Evolutionary conservation across 2,888 invertebrate genomes (phyloP).

Genomic region (Choristoneura rosaceana): DNA sequence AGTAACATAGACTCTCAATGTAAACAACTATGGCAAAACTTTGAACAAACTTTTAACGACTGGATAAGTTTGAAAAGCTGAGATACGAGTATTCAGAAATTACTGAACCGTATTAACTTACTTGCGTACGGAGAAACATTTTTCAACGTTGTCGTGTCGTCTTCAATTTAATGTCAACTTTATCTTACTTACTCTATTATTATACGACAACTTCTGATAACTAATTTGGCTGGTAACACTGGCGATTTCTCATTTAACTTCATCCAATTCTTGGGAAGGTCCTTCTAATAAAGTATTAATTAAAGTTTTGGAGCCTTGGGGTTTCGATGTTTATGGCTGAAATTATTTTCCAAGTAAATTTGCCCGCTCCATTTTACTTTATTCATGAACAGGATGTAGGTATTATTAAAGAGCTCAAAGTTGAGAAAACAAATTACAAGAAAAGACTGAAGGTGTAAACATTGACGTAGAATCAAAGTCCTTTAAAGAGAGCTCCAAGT

Average conservation of each 20-base stretch:
- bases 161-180: conserved; percentile 7
- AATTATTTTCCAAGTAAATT: conserved; percentile 11
- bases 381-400: conserved; percentile 31
- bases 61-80: conserved; percentile 16
- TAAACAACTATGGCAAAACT: conserved; percentile 56
- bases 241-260: conserved; percentile 9
- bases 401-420: conserved; percentile 34
- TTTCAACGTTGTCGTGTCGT: background rate
- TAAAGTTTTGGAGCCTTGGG: conserved; percentile 2
- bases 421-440: conserved; percentile 31
- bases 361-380: conserved; percentile 7
- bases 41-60: conserved; percentile 57
- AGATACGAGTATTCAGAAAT: conserved; percentile 7
- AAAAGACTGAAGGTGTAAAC: conserved; percentile 37
- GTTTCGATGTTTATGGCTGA: background rate
- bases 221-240: conserved; percentile 2
- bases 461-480: conserved; percentile 39
- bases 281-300: conserved; percentile 6
- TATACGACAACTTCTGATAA: conserved; percentile 10
- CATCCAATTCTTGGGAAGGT: background rate
- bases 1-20: conserved; percentile 59
- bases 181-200: background rate
- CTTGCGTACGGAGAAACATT: background rate
- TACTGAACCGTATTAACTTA: conserved; percentile 1
- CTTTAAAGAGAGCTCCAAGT: conserved; percentile 38